Conservation (phyloP, 2,888 invertebrate genomes). For the Euproctis similis region DNA sequence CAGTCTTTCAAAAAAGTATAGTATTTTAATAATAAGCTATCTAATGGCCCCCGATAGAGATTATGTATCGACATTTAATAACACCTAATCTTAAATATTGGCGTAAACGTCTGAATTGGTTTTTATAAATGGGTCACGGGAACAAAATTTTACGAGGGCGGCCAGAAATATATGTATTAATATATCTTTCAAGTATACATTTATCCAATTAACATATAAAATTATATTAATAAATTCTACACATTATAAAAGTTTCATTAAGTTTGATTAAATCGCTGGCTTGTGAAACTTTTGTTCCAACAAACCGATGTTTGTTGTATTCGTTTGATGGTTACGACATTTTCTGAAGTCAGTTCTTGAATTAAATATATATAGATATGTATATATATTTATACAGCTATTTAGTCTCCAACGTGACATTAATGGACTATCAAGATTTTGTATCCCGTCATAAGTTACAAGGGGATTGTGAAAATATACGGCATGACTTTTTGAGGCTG, state of each 20-base stretch:
- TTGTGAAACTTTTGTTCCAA: constrained; percentile 5
- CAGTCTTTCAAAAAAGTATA: too few relatives aligned
- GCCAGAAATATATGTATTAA: too few relatives aligned
- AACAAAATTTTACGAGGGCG: too few relatives aligned
- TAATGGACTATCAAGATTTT: constrained; percentile 44
- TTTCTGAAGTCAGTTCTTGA: constrained; percentile 24
- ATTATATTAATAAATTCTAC: constrained; percentile 11
- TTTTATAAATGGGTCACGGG: too few relatives aligned
- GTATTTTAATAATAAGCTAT: too few relatives aligned
- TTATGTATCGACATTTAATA: too few relatives aligned
- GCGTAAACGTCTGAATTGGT: too few relatives aligned
- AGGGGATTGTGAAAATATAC: constrained; percentile 16
- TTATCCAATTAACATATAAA: constrained; percentile 12
- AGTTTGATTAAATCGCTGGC: constrained; percentile 1
- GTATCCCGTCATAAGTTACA: constrained; percentile 28
- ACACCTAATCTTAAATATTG: too few relatives aligned
- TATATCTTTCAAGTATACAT: constrained; percentile 10
- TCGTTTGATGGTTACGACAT: constrained; percentile 19
- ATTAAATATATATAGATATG: too few relatives aligned
- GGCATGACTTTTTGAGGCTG: constrained; percentile 13
- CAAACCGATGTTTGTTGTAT: constrained; percentile 2
- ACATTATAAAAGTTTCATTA: neutral
- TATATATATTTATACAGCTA: constrained; percentile 33
- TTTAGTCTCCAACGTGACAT: constrained; percentile 40
- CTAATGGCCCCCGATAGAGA: too few relatives aligned